A percentile compares a stretch with the other conserved stretches of the same genome.
Evolutionary conservation across 1,140 invertebrate species (phyloP).

Genomic region (Idris sp.): DNA sequence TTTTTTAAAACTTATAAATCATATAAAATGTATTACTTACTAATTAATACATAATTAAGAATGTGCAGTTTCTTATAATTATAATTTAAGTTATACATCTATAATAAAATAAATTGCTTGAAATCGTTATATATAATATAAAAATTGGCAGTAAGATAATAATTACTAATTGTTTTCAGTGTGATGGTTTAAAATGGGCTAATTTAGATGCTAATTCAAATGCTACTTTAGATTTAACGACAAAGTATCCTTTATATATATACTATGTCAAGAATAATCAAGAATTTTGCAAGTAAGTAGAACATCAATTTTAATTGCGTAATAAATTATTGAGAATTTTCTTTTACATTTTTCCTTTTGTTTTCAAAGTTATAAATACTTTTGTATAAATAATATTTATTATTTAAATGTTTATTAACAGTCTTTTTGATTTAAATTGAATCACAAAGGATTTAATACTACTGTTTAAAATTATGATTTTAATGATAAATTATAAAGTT

Average conservation of each 20-base stretch:
- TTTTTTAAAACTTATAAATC: too few species aligned
- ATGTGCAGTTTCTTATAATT: too few species aligned
- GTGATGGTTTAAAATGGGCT: conserved; percentile 69
- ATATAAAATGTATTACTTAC: too few species aligned
- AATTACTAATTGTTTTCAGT: conserved; percentile 64
- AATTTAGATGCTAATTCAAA: conserved; percentile 65
- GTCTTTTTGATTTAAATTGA: too few species aligned
- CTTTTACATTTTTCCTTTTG: background rate
- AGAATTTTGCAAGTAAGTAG: conserved; percentile 74
- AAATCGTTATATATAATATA: background rate
- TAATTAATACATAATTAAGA: too few species aligned
- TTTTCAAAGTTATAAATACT: conserved; percentile 1
- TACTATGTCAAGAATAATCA: conserved; percentile 63
- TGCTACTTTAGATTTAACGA: conserved; percentile 73
- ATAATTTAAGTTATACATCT: too few species aligned
- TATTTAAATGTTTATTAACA: too few species aligned
- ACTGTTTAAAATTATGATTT: conserved; percentile 40
- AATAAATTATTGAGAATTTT: background rate
- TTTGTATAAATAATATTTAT: too few species aligned
- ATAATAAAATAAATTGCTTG: too few species aligned
- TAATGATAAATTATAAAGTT: background rate
- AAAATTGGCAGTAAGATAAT: background rate
- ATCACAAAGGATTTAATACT: too few species aligned
- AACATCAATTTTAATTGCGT: conserved; percentile 41
- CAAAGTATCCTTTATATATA: conserved; percentile 74